Evolutionary conservation across 2,888 invertebrate species (phyloP), one percentile per base, ranked within the genome.

Genomic region (Mactromeris polynyma): DNA sequence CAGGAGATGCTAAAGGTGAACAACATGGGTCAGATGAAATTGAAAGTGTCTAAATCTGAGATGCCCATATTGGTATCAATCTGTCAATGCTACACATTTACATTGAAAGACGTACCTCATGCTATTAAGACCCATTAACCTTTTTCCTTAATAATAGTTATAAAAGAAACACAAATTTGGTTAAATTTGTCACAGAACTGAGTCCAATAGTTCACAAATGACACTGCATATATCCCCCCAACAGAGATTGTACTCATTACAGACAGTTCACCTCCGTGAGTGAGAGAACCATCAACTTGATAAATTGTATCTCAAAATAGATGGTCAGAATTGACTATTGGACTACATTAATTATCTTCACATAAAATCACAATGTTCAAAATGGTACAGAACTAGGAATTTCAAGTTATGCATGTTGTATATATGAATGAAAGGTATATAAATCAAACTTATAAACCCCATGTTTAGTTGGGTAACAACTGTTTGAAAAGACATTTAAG

Each of bases 61-160:
- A 64, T 26, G 6, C 64, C 31, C 51, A 81, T 86, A 81, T 81
- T 81, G 38, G 42, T 78, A 51, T 84, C 84, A 40, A 84, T 78
- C 84, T 84, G 78, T 84, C 84, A 84, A 36, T 78, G 46, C 31
- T 42, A 73, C 33, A 14, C 9, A 19, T 42, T 42, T 21, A 36
- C 73, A 38, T 26, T 73, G 51, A 51, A 84, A 84, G 21, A 42
- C 51, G 31, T 33, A 84, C 26, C n/a, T 78, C 84, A 84, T 84
- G 84, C 84, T 84, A 78, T 6, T 78, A 78, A 54, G 77, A 54
- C 77, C 84, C 77, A 84, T 84, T 84, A 84, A 84, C 84, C 84
- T 78, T 58, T 73, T 40, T 33, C 26, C 40, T 9, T 42, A 83
- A 83, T 64, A 77, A 69, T 73, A 46, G 42, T 77, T 26, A 33